Percentiles rank a stretch among this genome's conserved stretches.
phyloP scores from a whole-genome alignment of 2,113 vertebrate species.

The Cochlearius cochlearius region DNA sequence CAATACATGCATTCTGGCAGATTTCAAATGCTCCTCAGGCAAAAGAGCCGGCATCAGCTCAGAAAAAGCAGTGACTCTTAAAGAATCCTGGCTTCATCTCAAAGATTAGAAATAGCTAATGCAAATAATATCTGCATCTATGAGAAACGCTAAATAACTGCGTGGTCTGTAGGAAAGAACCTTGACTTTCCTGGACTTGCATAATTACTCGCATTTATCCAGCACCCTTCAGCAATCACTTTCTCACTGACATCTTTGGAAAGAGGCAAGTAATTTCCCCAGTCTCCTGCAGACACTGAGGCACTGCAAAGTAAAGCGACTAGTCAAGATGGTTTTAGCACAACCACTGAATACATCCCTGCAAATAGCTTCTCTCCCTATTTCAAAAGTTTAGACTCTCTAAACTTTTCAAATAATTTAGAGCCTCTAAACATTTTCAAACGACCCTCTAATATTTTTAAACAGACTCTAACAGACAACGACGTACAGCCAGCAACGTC shows the following conservation, averaged over 20 bases:
- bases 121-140: neutral
- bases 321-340: neutral
- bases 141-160: neutral
- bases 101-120: conserved; percentile 48
- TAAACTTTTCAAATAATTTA: neutral
- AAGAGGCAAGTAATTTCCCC: neutral
- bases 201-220: neutral
- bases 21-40: conserved; percentile 70
- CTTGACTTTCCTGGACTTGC: neutral
- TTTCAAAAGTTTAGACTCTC: neutral
- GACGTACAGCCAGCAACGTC: neutral
- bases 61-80: conserved; percentile 59
- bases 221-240: neutral
- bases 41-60: conserved; percentile 49
- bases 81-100: conserved; percentile 56
- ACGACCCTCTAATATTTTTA: neutral
- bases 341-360: neutral
- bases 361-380: neutral
- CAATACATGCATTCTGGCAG: conserved; percentile 68
- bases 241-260: neutral
- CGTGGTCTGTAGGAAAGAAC: neutral
- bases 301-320: neutral
- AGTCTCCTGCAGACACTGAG: neutral
- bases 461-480: neutral
- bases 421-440: neutral